Conservation (phyloP, 2,113 vertebrate genomes). For the Gallinago undulata region DNA sequence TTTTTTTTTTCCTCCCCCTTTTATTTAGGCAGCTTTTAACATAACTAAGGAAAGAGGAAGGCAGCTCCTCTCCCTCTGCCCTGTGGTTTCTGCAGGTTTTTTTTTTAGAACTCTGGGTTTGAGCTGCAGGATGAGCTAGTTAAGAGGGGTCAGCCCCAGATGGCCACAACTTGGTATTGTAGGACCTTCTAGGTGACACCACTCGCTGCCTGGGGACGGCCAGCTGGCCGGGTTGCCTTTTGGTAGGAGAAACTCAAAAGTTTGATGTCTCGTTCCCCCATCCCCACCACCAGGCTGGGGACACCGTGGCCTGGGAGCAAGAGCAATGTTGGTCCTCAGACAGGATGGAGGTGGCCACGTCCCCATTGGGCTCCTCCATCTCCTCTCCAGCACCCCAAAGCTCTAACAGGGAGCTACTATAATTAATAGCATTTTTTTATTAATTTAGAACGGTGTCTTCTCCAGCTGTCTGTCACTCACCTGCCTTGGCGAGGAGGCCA, state of each 20-base stretch:
- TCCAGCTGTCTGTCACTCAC: constrained; percentile 9
- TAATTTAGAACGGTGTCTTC: background rate
- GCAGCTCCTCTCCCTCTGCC: background rate
- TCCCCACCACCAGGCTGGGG: background rate
- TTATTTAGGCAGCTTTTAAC: constrained; percentile 28
- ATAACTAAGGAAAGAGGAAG: background rate
- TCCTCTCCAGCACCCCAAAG: background rate
- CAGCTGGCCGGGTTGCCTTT: background rate
- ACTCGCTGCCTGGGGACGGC: background rate
- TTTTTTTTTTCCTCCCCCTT: background rate
- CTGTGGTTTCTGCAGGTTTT: background rate
- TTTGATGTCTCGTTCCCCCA: background rate
- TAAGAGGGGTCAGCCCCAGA: background rate
- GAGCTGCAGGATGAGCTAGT: background rate
- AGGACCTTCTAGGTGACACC: background rate
- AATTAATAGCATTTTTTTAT: background rate
- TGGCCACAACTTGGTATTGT: accelerated
- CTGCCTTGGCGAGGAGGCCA: background rate
- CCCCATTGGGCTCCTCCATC: background rate
- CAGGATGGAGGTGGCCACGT: background rate
- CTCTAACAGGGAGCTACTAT: background rate
- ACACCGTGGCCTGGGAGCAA: accelerated
- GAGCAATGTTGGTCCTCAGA: accelerated
- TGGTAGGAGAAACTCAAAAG: background rate
- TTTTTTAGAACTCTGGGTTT: background rate